Conservation (phyloP, 2,113 vertebrate species). For the Sturnus vulgaris region DNA sequence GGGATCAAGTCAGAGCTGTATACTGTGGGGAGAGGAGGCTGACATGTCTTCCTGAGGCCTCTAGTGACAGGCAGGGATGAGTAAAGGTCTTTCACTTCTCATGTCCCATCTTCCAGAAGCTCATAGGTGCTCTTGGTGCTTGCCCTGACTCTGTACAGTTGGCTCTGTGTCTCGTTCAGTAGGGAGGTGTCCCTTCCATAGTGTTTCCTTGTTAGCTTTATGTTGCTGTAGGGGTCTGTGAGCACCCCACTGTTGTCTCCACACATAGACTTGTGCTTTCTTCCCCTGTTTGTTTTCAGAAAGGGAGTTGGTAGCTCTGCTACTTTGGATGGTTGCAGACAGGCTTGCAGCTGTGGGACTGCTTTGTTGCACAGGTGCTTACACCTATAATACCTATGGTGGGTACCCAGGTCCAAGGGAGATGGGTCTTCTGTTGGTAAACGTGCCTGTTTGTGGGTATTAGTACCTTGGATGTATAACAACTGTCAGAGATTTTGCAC, state of each 20-base stretch:
- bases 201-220: neutral
- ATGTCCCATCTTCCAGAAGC: accelerated
- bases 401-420: neutral
- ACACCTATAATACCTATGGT: neutral
- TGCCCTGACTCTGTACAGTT: accelerated
- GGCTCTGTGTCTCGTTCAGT: accelerated
- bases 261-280: neutral
- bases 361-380: neutral
- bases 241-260: neutral
- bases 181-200: neutral
- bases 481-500: neutral
- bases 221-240: accelerated
- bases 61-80: neutral
- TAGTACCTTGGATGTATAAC: neutral
- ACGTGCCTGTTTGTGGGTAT: accelerated
- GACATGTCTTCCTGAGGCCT: neutral
- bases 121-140: neutral
- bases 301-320: neutral
- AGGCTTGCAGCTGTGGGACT: neutral
- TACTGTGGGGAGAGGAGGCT: neutral
- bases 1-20: neutral
- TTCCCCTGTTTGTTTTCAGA: neutral
- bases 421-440: neutral
- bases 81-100: neutral
- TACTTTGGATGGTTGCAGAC: neutral